A percentile compares a stretch with the other conserved stretches of the same genome.
phyloP scores from a whole-genome alignment of 1,140 invertebrate genomes.

The Heliothis subflexa region DNA sequence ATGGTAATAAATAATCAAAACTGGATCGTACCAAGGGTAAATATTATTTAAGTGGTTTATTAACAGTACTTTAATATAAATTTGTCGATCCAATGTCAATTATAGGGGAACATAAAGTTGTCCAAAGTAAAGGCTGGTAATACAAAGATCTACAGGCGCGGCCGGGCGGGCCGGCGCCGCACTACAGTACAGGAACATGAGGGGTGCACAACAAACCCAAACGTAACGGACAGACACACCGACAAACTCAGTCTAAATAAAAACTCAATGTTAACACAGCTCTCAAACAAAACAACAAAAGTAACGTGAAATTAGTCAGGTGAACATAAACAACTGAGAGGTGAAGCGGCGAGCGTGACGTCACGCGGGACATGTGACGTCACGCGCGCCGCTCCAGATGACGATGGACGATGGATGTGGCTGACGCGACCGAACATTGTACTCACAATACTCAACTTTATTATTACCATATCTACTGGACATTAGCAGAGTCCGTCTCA shows the following conservation, averaged over 20 bases:
- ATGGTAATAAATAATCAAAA: constrained; percentile 15
- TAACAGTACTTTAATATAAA: not conserved
- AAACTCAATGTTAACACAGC: constrained; percentile 44
- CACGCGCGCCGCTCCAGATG: not conserved
- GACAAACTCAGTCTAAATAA: constrained; percentile 63
- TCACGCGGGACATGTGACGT: too few relatives aligned
- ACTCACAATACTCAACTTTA: not conserved
- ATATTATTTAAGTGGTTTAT: not conserved
- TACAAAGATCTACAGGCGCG: not conserved
- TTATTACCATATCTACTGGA: not conserved
- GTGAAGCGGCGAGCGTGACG: not conserved
- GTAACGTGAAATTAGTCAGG: constrained; percentile 43
- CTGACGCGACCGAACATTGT: not conserved
- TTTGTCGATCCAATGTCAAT: constrained; percentile 26
- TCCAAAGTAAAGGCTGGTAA: constrained; percentile 18
- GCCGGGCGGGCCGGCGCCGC: not conserved
- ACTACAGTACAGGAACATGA: constrained; percentile 53
- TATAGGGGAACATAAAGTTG: constrained; percentile 7
- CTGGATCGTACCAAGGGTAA: not conserved
- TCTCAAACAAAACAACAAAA: constrained; percentile 44
- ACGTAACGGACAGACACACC: constrained; percentile 61
- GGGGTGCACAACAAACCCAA: constrained; percentile 76
- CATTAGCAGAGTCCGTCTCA: not conserved
- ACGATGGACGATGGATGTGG: constrained; percentile 9
- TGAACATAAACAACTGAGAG: constrained; percentile 27